Base-by-base conservation (phyloP, 2,888 invertebrate species). In the Branchinecta sandiegonensis region DNA sequence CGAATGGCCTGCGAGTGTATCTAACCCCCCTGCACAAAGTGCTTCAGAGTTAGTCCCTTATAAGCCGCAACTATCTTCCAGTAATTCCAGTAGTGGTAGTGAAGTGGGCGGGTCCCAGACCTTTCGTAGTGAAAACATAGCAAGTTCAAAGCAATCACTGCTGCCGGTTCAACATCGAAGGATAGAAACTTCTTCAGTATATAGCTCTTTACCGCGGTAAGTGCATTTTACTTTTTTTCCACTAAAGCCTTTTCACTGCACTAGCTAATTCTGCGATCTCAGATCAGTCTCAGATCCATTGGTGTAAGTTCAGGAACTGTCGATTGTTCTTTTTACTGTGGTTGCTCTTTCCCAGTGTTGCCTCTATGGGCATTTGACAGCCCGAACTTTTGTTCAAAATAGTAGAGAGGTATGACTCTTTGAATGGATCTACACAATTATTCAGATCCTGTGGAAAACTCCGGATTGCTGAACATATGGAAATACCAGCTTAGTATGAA, bases 21-120 rank as follows among this genome's bases (percentile, higher is more conserved):
- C n/a, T 9, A 56, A 56, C 23, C n/a, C 23, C 10, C 63, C 63
- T 56, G 11, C 11, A 56, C 12, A 56, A 56, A 56, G 63, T 10
- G 11, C 63, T 17, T 23, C 63, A n/a, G 63, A 56, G 23, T n/a
- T 56, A 17, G 14, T 56, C 23, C 63, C 63, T 56, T 56, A 56
- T 10, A 8, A 56, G 23, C n/a, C n/a, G 14, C 63, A 56, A 10
- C 63, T 23, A 9, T 11, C 11, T 8, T 56, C 63, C 9, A 56
- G 63, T 56, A 56, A 56, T 56, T 56, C 63, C n/a, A 56, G 63
- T 10, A 56, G 63, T 10, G 12, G 63, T 11, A 56, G 63, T 56
- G 63, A 56, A 56, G 63, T 56, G n/a, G 63, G 63, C n/a, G 63
- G 63, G 3, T 56, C 63, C 23, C 63, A 56, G 63, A 56, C 63